Evolutionary conservation across 1,140 invertebrate species (phyloP).

Genomic region (Calliphora vicina): DNA sequence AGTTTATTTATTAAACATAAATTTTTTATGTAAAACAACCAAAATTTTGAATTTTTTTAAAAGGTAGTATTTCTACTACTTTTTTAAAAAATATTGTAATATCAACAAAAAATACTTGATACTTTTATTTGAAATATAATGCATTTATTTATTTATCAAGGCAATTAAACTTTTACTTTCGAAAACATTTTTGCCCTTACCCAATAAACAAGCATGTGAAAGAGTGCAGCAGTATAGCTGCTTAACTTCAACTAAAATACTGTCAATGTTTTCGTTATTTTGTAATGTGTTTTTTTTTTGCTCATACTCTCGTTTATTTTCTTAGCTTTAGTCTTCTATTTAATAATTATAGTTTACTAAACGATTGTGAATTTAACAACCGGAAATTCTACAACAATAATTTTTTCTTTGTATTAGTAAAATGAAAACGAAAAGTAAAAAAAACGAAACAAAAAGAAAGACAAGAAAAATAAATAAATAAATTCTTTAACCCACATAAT

Average conservation of each 20-base stretch:
- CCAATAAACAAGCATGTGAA: not conserved
- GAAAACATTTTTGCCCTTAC: not conserved
- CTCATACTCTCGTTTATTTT: not conserved
- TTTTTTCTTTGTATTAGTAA: not conserved
- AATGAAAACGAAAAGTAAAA: not conserved
- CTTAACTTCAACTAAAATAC: not conserved
- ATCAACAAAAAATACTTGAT: no score
- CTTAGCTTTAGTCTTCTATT: not conserved
- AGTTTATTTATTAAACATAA: no score
- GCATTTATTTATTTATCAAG: no score
- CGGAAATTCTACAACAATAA: conserved; percentile 9
- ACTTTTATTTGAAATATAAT: no score
- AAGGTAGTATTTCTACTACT: no score
- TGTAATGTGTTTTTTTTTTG: not conserved
- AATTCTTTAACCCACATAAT: not conserved
- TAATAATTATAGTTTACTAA: conserved; percentile 11
- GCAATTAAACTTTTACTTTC: no score
- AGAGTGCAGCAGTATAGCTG: not conserved
- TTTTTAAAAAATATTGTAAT: no score
- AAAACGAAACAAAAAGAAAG: not conserved
- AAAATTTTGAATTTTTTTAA: no score
- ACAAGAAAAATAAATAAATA: not conserved
- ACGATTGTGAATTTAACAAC: conserved; percentile 4
- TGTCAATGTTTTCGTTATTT: conserved; percentile 30
- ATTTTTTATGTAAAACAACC: no score